A percentile compares a stretch with the other conserved stretches of the same genome.
Conservation (phyloP, 1,140 invertebrate genomes). For the Lordiphosa collinella region DNA sequence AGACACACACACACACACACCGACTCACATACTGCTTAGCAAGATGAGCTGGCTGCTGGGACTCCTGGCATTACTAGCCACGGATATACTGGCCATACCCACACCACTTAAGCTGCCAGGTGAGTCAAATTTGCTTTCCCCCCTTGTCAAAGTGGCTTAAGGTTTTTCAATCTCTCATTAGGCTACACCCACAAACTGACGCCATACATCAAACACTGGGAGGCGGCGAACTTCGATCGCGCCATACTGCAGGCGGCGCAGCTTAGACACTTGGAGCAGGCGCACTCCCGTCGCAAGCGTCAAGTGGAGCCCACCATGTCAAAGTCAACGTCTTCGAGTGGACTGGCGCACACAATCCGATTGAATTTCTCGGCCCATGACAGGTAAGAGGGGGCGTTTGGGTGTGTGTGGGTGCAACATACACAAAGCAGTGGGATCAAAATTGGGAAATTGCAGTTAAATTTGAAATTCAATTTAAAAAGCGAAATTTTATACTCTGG, state of each 20-base stretch:
- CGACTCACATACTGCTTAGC: constrained; percentile 11
- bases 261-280: constrained; percentile 72
- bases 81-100: constrained; percentile 65
- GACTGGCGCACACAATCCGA: constrained; percentile 74
- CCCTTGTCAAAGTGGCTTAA: neutral
- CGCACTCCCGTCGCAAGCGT: constrained; percentile 69
- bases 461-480: constrained; percentile 7
- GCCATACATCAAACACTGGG: constrained; percentile 78
- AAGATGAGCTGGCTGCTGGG: constrained; percentile 72
- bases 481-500: too few relatives aligned
- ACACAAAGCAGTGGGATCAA: neutral
- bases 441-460: constrained; percentile 10
- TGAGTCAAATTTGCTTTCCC: constrained; percentile 34
- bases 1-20: constrained; percentile 24
- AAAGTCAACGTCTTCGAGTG: constrained; percentile 28
- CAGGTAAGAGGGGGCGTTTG: constrained; percentile 65
- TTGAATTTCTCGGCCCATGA: constrained; percentile 79
- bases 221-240: constrained; percentile 77
- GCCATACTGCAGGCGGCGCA: constrained; percentile 64
- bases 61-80: constrained; percentile 66
- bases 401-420: neutral
- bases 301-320: constrained; percentile 54
- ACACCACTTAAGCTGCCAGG: constrained; percentile 75
- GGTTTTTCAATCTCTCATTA: constrained; percentile 17
- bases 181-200: constrained; percentile 76